phyloP scores from a whole-genome alignment of 2,113 vertebrate genomes.

The Stigmatopora argus region DNA sequence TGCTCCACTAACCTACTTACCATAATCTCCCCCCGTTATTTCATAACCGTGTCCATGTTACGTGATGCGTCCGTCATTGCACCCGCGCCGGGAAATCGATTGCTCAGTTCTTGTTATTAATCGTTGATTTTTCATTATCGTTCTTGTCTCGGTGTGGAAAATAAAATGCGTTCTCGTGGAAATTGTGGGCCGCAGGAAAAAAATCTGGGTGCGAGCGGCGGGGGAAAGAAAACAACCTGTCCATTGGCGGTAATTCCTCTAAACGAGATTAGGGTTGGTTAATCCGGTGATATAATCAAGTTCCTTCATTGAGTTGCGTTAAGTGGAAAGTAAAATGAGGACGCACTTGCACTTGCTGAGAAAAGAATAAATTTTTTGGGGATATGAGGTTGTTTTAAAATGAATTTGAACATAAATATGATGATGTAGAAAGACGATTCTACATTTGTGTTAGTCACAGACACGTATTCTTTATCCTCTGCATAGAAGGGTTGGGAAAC shows the following conservation, averaged over 20 bases:
- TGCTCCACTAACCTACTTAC: slow-evolving; percentile 75
- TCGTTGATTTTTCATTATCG: background rate
- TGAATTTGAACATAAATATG: background rate
- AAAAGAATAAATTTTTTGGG: background rate
- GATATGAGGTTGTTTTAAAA: background rate
- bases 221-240: slow-evolving; percentile 12
- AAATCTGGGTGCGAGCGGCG: background rate
- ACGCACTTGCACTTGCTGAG: background rate
- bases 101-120: slow-evolving; percentile 39
- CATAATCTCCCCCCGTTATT: slow-evolving; percentile 66
- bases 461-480: background rate
- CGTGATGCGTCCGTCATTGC: slow-evolving; percentile 52
- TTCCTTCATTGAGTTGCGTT: slow-evolving; percentile 13
- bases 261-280: slow-evolving; percentile 40
- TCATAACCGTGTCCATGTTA: slow-evolving; percentile 68
- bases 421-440: no score
- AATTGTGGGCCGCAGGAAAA: background rate
- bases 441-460: no score
- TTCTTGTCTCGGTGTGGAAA: background rate
- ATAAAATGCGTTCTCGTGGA: background rate
- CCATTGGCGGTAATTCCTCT: slow-evolving; percentile 26
- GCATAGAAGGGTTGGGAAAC: background rate
- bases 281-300: slow-evolving; percentile 47
- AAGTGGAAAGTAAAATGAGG: slow-evolving; percentile 7
- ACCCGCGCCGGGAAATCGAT: slow-evolving; percentile 33